Percentiles rank a stretch among this genome's conserved stretches.
Evolutionary conservation across 2,113 vertebrate species (phyloP).

Genomic region (Polyodon spathula): DNA sequence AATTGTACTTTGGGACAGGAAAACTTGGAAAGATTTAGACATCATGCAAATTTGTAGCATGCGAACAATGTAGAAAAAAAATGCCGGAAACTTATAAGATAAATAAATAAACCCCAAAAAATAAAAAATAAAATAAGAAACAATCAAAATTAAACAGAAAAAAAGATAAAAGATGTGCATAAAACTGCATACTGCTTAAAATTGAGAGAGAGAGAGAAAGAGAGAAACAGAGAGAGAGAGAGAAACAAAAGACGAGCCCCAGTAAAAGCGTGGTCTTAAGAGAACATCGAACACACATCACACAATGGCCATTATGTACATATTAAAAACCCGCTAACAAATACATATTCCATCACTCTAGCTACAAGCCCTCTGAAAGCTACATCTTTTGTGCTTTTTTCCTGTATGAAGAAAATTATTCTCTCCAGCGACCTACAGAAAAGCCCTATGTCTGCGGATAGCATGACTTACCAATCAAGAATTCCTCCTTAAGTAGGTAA

Average conservation of each 20-base stretch:
- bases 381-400: slow-evolving; percentile 59
- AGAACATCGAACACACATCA: slow-evolving; percentile 65
- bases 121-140: slow-evolving; percentile 44
- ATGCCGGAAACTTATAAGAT: slow-evolving; percentile 22
- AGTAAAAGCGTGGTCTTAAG: slow-evolving; percentile 45
- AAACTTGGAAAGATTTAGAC: slow-evolving; percentile 47
- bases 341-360: slow-evolving; percentile 60
- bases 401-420: slow-evolving; percentile 59
- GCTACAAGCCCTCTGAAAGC: slow-evolving; percentile 71
- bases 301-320: slow-evolving; percentile 54
- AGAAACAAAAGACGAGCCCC: slow-evolving; percentile 53
- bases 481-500: slow-evolving; percentile 99
- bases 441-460: slow-evolving; percentile 92
- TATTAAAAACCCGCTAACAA: slow-evolving; percentile 66
- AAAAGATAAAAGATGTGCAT: slow-evolving; percentile 40
- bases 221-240: slow-evolving; percentile 43
- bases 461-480: slow-evolving; percentile 99
- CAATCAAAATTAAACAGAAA: slow-evolving; percentile 28
- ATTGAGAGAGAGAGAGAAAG: slow-evolving; percentile 39
- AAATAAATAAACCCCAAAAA: slow-evolving; percentile 37
- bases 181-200: slow-evolving; percentile 51
- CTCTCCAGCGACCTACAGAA: slow-evolving; percentile 82
- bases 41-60: slow-evolving; percentile 70
- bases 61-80: slow-evolving; percentile 46
- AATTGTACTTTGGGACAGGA: slow-evolving; percentile 39